phyloP scores from a whole-genome alignment of 2,797 vertebrate genomes.

The Sebastes kiyomatsui region DNA sequence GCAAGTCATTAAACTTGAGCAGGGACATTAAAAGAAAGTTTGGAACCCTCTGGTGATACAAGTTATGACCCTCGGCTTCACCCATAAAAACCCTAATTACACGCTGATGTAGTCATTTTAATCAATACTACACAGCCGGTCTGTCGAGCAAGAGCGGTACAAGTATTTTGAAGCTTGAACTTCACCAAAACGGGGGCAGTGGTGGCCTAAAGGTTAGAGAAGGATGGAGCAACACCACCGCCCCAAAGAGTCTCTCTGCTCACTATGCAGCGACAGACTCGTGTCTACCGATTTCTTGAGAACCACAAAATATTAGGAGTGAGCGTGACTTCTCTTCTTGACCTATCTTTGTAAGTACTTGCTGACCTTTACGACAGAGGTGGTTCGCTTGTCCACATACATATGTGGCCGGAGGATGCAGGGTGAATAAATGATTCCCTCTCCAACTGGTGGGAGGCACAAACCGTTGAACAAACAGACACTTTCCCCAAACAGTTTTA shows the following conservation, averaged over 20 bases:
- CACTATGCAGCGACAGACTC: not conserved
- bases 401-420: not conserved
- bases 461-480: not conserved
- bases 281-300: not conserved
- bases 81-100: slow-evolving; percentile 84
- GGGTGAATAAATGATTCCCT: slow-evolving; percentile 7
- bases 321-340: not conserved
- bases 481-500: not conserved
- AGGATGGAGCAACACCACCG: not conserved
- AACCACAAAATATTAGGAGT: not conserved
- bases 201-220: slow-evolving; percentile 17
- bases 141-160: not conserved
- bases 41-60: slow-evolving; percentile 75
- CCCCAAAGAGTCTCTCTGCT: not conserved
- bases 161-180: not conserved
- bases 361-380: slow-evolving; percentile 26
- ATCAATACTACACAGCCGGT: slow-evolving; percentile 70
- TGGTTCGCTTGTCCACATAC: not conserved
- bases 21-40: slow-evolving; percentile 77
- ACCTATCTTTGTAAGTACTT: not conserved
- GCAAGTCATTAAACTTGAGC: slow-evolving; percentile 75
- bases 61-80: slow-evolving; percentile 76
- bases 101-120: slow-evolving; percentile 82
- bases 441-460: not conserved
- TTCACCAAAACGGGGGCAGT: not conserved